Evolutionary conservation across 2,888 invertebrate species (phyloP).

Genomic region (Trissolcus japonicus): DNA sequence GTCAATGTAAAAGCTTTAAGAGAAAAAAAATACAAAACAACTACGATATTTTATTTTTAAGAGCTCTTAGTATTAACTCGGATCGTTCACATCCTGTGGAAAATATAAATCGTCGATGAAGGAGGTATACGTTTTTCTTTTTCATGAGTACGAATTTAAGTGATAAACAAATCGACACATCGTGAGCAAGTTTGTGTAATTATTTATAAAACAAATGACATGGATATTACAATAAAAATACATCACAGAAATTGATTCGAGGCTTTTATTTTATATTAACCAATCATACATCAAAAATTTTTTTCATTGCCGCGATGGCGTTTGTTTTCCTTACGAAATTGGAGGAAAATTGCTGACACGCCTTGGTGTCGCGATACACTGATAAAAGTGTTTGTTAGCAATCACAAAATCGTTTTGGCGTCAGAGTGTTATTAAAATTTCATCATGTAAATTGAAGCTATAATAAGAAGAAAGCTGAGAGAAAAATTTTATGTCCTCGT

Average conservation of each 20-base stretch:
- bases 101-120: constrained; percentile 8
- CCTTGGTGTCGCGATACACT: neutral
- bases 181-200: constrained; percentile 42
- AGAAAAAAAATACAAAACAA: constrained; percentile 7
- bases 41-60: constrained; percentile 34
- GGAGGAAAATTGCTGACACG: constrained; percentile 8
- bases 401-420: constrained; percentile 13
- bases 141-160: constrained; percentile 20
- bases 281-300: neutral
- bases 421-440: constrained; percentile 18
- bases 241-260: constrained; percentile 7
- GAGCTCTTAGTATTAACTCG: constrained; percentile 38
- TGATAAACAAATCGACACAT: constrained; percentile 19
- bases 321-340: constrained; percentile 1
- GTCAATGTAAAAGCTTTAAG: constrained; percentile 39
- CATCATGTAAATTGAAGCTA: constrained; percentile 13
- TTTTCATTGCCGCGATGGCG: neutral
- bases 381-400: constrained; percentile 27
- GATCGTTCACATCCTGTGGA: constrained; percentile 22
- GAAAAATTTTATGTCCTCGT: constrained; percentile 25
- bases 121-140: constrained; percentile 26
- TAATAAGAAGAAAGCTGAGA: constrained; percentile 24
- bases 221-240: constrained; percentile 35
- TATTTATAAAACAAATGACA: constrained; percentile 42
- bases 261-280: neutral